These are phyloP conservation scores for Anguilla anguilla DNA, from an alignment of 2,797 vertebrate genomes.

Conservation along the genomic window DNA sequence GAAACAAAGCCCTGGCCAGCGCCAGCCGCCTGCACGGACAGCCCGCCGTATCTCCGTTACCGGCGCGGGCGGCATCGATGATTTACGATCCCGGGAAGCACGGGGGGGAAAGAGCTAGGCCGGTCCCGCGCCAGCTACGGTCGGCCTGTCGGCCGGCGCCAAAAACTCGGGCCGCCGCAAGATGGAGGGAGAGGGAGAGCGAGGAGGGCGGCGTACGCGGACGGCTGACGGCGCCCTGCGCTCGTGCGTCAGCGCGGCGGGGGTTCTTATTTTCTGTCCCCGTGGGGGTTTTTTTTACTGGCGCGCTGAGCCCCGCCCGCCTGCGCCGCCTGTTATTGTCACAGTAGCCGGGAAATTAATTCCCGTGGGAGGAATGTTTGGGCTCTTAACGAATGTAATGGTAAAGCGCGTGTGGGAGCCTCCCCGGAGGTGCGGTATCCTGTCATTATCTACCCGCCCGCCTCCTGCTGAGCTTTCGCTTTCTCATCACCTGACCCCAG, in stretches of 20 bases:
- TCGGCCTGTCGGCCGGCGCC: background rate
- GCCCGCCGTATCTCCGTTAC: background rate
- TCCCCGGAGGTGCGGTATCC: conserved; percentile 43
- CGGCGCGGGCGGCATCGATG: conserved; percentile 44
- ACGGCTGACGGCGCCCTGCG: background rate
- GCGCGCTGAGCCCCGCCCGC: background rate
- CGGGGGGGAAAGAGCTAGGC: background rate
- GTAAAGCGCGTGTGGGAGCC: conserved; percentile 45
- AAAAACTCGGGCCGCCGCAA: background rate
- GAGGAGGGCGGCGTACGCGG: background rate
- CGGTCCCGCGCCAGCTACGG: background rate
- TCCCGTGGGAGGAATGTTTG: conserved; percentile 52
- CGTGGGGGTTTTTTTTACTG: conserved; percentile 8
- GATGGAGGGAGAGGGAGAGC: background rate
- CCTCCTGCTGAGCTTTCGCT: conserved; percentile 23
- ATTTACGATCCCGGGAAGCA: conserved; percentile 62
- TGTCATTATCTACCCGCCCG: background rate
- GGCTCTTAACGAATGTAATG: conserved; percentile 48
- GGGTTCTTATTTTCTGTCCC: background rate
- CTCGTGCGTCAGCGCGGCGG: background rate
- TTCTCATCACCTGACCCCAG: background rate
- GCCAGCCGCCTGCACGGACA: background rate
- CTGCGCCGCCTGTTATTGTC: background rate
- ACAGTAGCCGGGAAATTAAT: conserved; percentile 41
- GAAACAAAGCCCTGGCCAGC: background rate